Base-by-base conservation (phyloP, 2,888 invertebrate genomes). In the Sarcophaga caerulescens region DNA sequence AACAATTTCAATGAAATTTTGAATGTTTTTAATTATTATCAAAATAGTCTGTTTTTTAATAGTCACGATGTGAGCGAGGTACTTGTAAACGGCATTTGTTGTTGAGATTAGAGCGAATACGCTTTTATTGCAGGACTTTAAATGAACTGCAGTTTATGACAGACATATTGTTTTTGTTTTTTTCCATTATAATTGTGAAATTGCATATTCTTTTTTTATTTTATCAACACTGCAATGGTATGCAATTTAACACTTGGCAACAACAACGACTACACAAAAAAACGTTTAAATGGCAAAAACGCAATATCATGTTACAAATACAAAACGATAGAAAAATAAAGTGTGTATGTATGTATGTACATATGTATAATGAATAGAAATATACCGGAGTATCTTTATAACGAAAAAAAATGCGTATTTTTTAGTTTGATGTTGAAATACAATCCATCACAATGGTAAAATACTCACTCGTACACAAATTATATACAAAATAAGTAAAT, bases 361-460 rank as follows among this genome's bases (percentile, higher is more conserved):
- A 17, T 25, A n/a, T n/a, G n/a, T 60, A 60, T 11, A 52, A 17
- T 52, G 52, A 52, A 14, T 17, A 52, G 14, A 52, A 14, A 52
- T 14, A 52, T 52, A 52, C 52, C 17, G 52, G 5, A 52, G 14
- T 52, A 52, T 14, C 52, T 52, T 52, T 52, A 47, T 17, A 52
- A 52, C 14, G 4, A 47, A 14, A 52, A 52, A 52, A 52, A 2
- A 12, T 63, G 14, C 21, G 14, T 17, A 57, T 23, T n/a, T 25
- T 25, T 44, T 25, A 70, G 62, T 73, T 73, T 52, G 44, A 76
- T 76, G 65, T 63, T 59, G 76, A 57, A 81, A 45, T 59, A 70
- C 70, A 76, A 81, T 81, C 70, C 81, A 76, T 76, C 81, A 81
- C 81, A 81, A 81, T 59, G 25, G 76, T 76, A 59, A 76, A 81